Percentiles rank a stretch among this genome's conserved stretches.
Conservation (phyloP, 2,113 vertebrate species). For the Hydrolagus affinis region DNA sequence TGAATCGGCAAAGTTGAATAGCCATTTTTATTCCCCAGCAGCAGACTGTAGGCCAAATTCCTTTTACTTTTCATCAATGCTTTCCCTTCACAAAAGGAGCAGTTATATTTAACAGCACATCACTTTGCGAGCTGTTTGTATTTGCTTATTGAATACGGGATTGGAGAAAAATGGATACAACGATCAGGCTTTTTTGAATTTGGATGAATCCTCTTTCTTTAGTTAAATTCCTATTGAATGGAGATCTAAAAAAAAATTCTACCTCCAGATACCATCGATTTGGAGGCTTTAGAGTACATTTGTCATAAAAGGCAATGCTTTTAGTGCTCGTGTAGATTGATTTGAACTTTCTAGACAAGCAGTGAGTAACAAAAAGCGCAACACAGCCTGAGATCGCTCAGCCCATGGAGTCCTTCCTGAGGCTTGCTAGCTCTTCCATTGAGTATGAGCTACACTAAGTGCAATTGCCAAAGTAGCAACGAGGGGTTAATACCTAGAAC, state of each 20-base stretch:
- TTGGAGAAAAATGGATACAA: constrained; percentile 4
- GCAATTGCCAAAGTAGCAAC: too few relatives aligned
- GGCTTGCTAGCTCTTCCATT: too few relatives aligned
- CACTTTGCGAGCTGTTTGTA: neutral
- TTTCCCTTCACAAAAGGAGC: too few relatives aligned
- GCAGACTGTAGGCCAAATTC: neutral
- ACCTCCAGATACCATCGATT: neutral
- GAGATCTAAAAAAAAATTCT: neutral
- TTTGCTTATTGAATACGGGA: neutral
- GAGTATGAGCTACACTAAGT: too few relatives aligned
- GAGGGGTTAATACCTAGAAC: neutral
- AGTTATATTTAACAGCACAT: neutral
- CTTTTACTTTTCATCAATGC: neutral
- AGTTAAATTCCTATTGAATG: neutral
- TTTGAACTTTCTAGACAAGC: neutral
- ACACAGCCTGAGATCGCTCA: too few relatives aligned
- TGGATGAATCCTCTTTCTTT: too few relatives aligned
- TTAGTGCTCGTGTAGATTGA: neutral
- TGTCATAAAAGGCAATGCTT: neutral
- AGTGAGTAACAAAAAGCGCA: too few relatives aligned
- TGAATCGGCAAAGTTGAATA: neutral
- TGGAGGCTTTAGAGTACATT: neutral
- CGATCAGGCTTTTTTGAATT: neutral
- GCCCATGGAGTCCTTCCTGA: too few relatives aligned
- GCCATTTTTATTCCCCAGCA: too few relatives aligned